These are phyloP conservation scores for Styela clava DNA, from an alignment of 23 tunicate species.

Conservation along the genomic window DNA sequence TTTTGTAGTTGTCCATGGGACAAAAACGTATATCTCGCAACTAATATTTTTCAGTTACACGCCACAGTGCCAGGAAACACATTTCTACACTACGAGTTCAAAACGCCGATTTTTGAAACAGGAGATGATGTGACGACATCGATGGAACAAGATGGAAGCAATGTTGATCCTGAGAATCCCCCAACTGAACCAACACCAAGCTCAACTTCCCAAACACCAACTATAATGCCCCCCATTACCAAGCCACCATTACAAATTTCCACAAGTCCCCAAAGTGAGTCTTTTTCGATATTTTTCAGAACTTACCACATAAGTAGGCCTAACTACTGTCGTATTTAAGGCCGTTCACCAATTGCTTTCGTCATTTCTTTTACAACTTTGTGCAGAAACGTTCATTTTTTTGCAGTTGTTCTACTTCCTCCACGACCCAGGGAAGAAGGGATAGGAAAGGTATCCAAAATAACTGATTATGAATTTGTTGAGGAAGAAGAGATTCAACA, in stretches of 20 bases:
- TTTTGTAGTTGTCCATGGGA: no score
- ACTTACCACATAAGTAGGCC: no score
- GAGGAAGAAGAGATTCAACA: neutral
- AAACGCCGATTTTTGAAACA: conserved; percentile 7
- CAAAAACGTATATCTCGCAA: no score
- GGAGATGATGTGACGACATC: neutral
- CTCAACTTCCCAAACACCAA: neutral
- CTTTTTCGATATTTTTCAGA: no score
- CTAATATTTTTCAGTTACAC: conserved; percentile 8
- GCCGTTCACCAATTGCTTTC: no score
- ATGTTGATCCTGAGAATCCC: neutral
- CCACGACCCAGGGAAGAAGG: neutral
- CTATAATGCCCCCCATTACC: neutral
- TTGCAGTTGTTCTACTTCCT: neutral
- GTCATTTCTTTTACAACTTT: no score
- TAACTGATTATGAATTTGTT: neutral
- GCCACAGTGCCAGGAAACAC: neutral
- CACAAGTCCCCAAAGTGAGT: neutral
- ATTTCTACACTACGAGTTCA: conserved; percentile 26
- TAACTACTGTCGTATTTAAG: no score
- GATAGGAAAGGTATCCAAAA: no score
- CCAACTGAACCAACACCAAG: neutral
- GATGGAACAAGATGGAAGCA: neutral
- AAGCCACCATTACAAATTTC: neutral
- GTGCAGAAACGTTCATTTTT: no score